Evolutionary conservation across 2,113 vertebrate genomes (phyloP).

Genomic region (Pollachius pollachius): DNA sequence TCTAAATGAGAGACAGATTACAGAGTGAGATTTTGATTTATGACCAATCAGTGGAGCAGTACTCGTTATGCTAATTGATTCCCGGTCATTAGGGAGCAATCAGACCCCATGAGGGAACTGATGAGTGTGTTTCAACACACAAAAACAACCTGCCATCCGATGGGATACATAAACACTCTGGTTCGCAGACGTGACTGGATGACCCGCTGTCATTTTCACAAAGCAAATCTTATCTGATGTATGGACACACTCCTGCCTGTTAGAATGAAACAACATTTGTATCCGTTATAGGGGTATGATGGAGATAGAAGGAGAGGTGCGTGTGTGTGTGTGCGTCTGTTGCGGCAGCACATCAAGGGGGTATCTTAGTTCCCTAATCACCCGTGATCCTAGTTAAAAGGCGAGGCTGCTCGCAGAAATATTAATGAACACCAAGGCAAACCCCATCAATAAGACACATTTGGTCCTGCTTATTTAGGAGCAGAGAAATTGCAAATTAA

Average conservation of each 20-base stretch:
- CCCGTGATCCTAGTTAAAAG: neutral
- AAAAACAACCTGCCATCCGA: neutral
- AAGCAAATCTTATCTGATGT: too few species aligned
- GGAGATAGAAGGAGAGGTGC: neutral
- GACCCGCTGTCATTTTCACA: neutral
- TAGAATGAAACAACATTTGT: neutral
- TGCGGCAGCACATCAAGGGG: constrained; percentile 3
- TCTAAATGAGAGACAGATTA: neutral
- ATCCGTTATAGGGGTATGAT: neutral
- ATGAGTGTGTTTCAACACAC: neutral
- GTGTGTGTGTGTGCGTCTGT: constrained; percentile 1
- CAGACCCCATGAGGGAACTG: neutral
- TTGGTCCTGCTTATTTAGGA: neutral
- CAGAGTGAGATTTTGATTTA: neutral
- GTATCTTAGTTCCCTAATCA: neutral
- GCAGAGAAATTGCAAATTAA: neutral
- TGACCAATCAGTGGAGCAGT: neutral
- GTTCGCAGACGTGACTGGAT: neutral
- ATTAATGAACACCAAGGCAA: neutral
- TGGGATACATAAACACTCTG: neutral
- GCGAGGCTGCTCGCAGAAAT: neutral
- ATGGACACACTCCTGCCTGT: neutral
- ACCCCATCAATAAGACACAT: neutral
- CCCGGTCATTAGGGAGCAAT: neutral
- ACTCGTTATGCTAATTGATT: neutral